Percentiles rank a stretch among this genome's conserved stretches.
phyloP scores from a whole-genome alignment of 2,888 invertebrate species.

The Drosophila affinis region DNA sequence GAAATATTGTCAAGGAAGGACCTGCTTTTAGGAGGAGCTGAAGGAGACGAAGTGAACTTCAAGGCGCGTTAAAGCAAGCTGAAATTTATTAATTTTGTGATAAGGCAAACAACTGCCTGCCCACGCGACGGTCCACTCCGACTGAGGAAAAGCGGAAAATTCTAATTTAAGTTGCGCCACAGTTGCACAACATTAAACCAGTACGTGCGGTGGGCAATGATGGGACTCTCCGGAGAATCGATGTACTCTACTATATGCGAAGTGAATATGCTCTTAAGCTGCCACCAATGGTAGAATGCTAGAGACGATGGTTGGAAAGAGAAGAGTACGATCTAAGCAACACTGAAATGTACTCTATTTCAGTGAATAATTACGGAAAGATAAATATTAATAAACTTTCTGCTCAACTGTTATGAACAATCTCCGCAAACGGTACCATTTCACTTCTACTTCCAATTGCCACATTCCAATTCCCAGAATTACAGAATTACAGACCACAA shows the following conservation, averaged over 20 bases:
- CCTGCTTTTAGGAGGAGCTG: conserved; percentile 54
- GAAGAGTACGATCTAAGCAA: too few species aligned
- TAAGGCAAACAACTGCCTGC: conserved; percentile 73
- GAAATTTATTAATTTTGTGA: conserved; percentile 77
- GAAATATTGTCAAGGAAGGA: conserved; percentile 70
- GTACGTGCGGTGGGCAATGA: conserved; percentile 24
- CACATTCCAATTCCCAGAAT: not conserved
- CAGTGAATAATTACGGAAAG: not conserved
- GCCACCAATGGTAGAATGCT: not conserved
- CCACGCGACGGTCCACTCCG: conserved; percentile 18
- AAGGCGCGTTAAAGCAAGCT: conserved; percentile 73
- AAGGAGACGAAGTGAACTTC: conserved; percentile 42
- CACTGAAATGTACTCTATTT: not conserved
- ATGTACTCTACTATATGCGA: not conserved
- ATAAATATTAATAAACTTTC: not conserved
- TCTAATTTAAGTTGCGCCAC: conserved; percentile 71
- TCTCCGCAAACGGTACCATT: not conserved
- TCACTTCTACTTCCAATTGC: not conserved
- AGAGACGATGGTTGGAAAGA: not conserved
- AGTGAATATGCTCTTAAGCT: not conserved
- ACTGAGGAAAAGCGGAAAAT: conserved; percentile 55
- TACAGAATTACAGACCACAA: conserved; percentile 5
- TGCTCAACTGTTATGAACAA: not conserved
- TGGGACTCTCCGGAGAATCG: conserved; percentile 8
- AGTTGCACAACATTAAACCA: conserved; percentile 63